Evolutionary conservation across 2,113 vertebrate genomes (phyloP), one percentile per base, ranked within the genome.

Genomic region (Lota lota): DNA sequence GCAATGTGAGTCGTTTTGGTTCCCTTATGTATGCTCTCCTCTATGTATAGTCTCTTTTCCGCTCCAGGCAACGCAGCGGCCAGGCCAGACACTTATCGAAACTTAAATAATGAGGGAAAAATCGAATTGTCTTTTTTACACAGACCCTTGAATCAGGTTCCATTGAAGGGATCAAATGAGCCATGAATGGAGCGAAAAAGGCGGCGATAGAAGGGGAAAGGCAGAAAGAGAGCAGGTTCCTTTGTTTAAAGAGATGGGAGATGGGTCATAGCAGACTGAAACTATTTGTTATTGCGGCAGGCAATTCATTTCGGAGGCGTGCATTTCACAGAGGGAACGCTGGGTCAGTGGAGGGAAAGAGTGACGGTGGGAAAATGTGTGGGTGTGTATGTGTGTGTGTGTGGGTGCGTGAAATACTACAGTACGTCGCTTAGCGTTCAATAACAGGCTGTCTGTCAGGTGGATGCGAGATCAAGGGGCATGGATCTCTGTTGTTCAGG

Each of bases 81-180:
- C 81, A 62, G 61, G 70, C 69, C 79, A 87, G 80, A 71, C 79
- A 88, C 86, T 89, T 82, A 90, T 92, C 85, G 89, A 86, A 83
- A 84, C 79, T 81, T 87, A 83, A 88, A 75, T 78, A 78, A 75
- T 53, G 51, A 66, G 79, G 80, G 82, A 79, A 81, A 88, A 88
- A 86, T 90, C 78, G 84, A 89, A 88, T 86, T 79, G 86, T 81
- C 85, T 53, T 53, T 53, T 53, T 53, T 53, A 4, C 50, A 12
- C 12, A 4, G 51, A 53, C 51, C 12, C 17, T 11, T 15, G 51
- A 53, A 87, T 79, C 81, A 71, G 77, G 83, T 76, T 78, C 76
- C 83, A 87, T 86, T 85, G 87, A 85, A 77, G 70, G 69, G 75
- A 81, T 77, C 75, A 87, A 90, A 90, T 89, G 82, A 90, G 86